phyloP scores from a whole-genome alignment of 2,113 vertebrate genomes.

The Gallinago undulata region DNA sequence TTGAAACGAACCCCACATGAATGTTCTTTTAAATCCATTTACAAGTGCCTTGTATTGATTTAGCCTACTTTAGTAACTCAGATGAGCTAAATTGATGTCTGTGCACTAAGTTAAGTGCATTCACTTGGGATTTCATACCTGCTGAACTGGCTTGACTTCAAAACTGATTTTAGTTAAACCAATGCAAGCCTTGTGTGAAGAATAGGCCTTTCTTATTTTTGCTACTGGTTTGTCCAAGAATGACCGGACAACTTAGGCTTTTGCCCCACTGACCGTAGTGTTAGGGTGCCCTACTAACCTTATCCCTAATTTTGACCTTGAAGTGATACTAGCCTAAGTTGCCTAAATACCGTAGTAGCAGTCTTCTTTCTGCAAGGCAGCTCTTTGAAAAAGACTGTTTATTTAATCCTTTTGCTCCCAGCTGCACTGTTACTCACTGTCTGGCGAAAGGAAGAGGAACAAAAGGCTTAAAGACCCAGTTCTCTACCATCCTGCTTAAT shows the following conservation, averaged over 20 bases:
- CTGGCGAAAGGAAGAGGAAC: background rate
- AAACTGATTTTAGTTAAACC: conserved; percentile 4
- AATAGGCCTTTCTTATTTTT: background rate
- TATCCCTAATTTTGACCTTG: background rate
- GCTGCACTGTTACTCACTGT: background rate
- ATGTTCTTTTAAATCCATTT: conserved; percentile 34
- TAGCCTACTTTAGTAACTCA: conserved; percentile 18
- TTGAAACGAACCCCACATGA: conserved; percentile 4
- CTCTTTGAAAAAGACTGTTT: background rate
- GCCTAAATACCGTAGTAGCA: background rate
- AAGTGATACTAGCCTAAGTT: background rate
- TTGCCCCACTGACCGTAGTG: background rate
- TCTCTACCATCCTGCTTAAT: accelerated
- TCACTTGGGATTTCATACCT: conserved; percentile 13
- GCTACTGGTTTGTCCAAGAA: background rate
- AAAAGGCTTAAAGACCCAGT: background rate
- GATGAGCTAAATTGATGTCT: conserved; percentile 40
- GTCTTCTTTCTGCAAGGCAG: background rate
- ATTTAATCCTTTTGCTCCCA: background rate
- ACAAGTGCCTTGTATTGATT: conserved; percentile 52
- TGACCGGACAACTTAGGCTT: background rate
- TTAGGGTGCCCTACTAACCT: background rate
- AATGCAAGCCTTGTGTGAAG: background rate
- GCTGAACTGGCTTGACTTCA: background rate
- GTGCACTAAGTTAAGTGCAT: background rate